These are phyloP conservation scores for Probaryconus sp. DNA, from an alignment of 1,140 invertebrate genomes.

Conservation along the genomic window DNA sequence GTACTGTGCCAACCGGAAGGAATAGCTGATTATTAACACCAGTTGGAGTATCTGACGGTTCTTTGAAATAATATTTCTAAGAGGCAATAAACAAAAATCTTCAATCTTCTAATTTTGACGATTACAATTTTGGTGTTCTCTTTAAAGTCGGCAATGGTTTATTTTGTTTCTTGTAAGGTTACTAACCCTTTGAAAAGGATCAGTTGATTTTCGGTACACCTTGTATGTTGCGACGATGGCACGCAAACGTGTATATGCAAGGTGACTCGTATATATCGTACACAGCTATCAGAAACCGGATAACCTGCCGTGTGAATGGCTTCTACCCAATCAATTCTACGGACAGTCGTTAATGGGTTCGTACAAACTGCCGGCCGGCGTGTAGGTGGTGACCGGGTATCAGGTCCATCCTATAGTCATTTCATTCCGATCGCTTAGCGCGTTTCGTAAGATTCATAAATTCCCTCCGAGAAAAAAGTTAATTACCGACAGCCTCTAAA, in stretches of 20 bases:
- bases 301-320: conserved; percentile 65
- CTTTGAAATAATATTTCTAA: too few species aligned
- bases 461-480: conserved; percentile 5
- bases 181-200: too few species aligned
- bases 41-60: too few species aligned
- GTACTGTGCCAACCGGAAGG: too few species aligned
- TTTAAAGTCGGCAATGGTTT: too few species aligned
- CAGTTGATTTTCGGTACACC: conserved; percentile 49
- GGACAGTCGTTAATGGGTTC: conserved; percentile 62
- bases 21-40: too few species aligned
- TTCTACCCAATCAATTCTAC: conserved; percentile 67
- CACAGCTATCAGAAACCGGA: conserved; percentile 52
- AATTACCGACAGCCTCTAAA: too few species aligned
- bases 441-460: conserved; percentile 36
- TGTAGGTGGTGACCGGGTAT: conserved; percentile 70
- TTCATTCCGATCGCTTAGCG: conserved; percentile 38
- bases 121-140: too few species aligned
- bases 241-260: conserved; percentile 29
- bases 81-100: too few species aligned
- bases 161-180: too few species aligned
- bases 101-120: too few species aligned
- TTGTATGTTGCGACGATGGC: conserved; percentile 28
- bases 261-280: conserved; percentile 53
- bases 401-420: conserved; percentile 48
- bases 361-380: conserved; percentile 58